Evolutionary conservation across 2,113 vertebrate genomes (phyloP).

Genomic region (Esox niger): DNA sequence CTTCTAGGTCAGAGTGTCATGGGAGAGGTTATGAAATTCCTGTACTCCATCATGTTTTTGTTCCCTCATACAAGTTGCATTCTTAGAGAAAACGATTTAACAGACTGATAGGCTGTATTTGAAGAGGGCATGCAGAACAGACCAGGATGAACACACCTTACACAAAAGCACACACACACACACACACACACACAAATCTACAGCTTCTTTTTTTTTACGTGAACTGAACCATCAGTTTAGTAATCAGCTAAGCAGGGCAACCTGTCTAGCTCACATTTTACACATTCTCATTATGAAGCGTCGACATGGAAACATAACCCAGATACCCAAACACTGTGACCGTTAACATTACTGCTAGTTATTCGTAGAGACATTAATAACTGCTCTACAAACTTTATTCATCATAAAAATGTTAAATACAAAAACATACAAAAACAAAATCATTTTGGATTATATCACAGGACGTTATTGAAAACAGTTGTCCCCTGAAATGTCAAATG

Average conservation of each 20-base stretch:
- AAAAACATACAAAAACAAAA: too few species aligned
- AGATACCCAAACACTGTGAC: not conserved
- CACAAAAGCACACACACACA: not conserved
- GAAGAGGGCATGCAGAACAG: not conserved
- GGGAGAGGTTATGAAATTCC: not conserved
- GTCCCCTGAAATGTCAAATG: too few species aligned
- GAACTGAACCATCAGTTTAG: not conserved
- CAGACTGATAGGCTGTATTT: not conserved
- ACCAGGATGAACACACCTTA: not conserved
- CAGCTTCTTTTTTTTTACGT: not conserved
- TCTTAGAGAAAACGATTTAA: not conserved
- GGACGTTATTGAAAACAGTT: too few species aligned
- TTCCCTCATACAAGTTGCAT: not conserved
- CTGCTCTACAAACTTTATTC: too few species aligned
- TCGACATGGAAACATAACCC: slow-evolving; percentile 17
- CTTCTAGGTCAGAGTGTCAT: slow-evolving; percentile 2
- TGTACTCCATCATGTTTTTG: not conserved
- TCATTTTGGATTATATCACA: too few species aligned
- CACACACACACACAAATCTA: not conserved
- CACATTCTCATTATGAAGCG: slow-evolving; percentile 48
- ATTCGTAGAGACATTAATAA: not conserved
- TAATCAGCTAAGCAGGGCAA: not conserved
- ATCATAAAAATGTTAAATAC: too few species aligned
- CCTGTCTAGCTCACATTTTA: slow-evolving; percentile 42
- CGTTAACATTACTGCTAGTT: slow-evolving; percentile 3